A percentile compares a stretch with the other conserved stretches of the same genome.
These are phyloP conservation scores for Apamea monoglypha DNA, from an alignment of 2,888 invertebrate genomes.

Conservation along the genomic window DNA sequence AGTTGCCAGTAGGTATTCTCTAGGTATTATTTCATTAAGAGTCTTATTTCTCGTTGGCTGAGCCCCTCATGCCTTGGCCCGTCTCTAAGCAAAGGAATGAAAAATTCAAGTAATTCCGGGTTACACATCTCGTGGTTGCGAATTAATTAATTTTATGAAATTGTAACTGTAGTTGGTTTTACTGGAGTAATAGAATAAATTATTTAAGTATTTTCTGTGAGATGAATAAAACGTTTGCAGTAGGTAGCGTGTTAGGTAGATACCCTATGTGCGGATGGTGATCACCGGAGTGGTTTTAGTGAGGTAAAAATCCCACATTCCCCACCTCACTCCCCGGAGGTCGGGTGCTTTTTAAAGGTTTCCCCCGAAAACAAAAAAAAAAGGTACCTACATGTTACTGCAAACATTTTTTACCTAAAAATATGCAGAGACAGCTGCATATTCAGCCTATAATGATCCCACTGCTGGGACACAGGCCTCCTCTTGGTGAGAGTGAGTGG, in stretches of 20 bases:
- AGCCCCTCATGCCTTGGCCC: conserved; percentile 18
- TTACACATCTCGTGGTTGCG: conserved; percentile 18
- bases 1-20: conserved; percentile 10
- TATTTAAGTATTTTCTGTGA: neutral
- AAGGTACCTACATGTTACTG: neutral
- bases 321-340: no score
- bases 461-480: no score
- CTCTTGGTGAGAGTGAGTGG: no score
- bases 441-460: no score
- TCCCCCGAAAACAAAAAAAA: no score
- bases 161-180: conserved; percentile 14
- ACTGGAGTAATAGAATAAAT: neutral
- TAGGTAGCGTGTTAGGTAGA: neutral
- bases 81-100: conserved; percentile 30
- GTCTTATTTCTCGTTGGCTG: conserved; percentile 45
- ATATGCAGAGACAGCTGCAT: neutral
- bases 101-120: conserved; percentile 50
- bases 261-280: no score
- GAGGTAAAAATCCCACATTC: no score
- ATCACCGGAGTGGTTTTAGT: no score
- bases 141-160: conserved; percentile 55
- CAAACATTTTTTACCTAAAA: neutral
- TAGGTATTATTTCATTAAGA: conserved; percentile 52
- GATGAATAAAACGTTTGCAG: neutral
- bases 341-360: no score